Evolutionary conservation across 1,140 invertebrate genomes (phyloP), one percentile per base, ranked within the genome.

Genomic region (Neodiprion fabricii): DNA sequence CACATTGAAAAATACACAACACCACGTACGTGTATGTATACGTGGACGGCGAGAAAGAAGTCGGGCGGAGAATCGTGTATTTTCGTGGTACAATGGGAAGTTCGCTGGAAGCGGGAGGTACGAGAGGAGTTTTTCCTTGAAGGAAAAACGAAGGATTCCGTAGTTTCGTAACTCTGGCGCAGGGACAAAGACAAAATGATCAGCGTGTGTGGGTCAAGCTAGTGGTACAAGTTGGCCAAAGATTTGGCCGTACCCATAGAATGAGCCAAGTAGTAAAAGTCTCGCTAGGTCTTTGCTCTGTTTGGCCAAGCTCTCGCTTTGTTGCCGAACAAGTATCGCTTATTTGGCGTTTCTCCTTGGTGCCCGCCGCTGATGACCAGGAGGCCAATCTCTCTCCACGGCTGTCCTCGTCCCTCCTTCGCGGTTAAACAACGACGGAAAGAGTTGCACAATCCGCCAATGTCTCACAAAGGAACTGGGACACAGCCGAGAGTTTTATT

Each of bases 261-360:
- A 40, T 5, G 28, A 40, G 28, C 28, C 28, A 40, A 40, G 28
- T 40, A 40, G 28, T 40, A 5, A 2, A 40, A 40, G 28, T 40
- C 28, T 40, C 28, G 28, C 28, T 40, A 40, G 28, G 28, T 40
- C 28, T 17, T 61, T 61, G 11, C 53, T 14, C 11, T 61, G 53
- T 61, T 61, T 61, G 11, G 53, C 53, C 11, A 9, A 14, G 53
- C 53, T 61, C 28, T 40, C 7, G 11, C 53, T 61, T 61, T 61
- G 53, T 61, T 61, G n/a, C 53, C 53, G 53, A 61, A 61, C 53
- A 61, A 61, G 53, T 61, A 61, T 61, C 53, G 53, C 53, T 17
- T 61, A 61, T 61, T 61, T 61, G 53, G 53, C 53, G 53, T 61
- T 40, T 11, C 53, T 61, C 7, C 53, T 61, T 61, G 53, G 53